phyloP scores from a whole-genome alignment of 1,140 invertebrate genomes.

The Charaxes varanes region DNA sequence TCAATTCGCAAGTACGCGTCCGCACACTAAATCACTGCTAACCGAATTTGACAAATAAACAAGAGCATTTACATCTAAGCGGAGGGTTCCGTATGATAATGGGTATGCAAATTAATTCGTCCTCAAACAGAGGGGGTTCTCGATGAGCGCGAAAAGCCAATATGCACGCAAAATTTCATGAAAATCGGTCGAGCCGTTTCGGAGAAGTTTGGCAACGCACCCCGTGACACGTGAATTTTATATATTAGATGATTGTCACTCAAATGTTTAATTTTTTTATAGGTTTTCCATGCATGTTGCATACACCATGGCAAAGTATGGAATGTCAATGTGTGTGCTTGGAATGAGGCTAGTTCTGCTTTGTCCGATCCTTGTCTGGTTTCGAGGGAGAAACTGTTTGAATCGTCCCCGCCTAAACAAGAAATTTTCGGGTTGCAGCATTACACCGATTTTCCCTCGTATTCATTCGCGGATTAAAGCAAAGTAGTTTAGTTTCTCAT shows the following conservation, averaged over 20 bases:
- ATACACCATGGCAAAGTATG: conserved; percentile 99
- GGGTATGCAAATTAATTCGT: conserved; percentile 50
- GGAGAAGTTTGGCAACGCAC: too few species aligned
- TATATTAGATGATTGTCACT: too few species aligned
- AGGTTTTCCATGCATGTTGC: conserved; percentile 93
- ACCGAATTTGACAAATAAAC: conserved; percentile 46
- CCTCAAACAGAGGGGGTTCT: conserved; percentile 37
- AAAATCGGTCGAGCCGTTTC: too few species aligned
- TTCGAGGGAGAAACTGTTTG: conserved; percentile 88
- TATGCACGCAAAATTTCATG: too few species aligned
- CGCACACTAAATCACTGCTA: conserved; percentile 29
- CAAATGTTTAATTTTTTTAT: conserved; percentile 13
- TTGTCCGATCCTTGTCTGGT: conserved; percentile 84
- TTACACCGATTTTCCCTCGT: too few species aligned
- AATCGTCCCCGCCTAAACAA: conserved; percentile 91
- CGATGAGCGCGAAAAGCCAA: conserved; percentile 34
- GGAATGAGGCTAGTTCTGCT: conserved; percentile 90
- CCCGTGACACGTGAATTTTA: too few species aligned
- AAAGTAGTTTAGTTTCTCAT: too few species aligned
- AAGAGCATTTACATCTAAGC: conserved; percentile 31
- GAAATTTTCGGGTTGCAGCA: too few species aligned
- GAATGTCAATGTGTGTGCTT: conserved; percentile 99
- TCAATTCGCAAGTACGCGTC: too few species aligned
- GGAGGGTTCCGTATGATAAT: conserved; percentile 31
- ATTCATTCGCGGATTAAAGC: too few species aligned